phyloP scores from a whole-genome alignment of 2,888 invertebrate genomes.

The Rhagophthalmus giganteus region DNA sequence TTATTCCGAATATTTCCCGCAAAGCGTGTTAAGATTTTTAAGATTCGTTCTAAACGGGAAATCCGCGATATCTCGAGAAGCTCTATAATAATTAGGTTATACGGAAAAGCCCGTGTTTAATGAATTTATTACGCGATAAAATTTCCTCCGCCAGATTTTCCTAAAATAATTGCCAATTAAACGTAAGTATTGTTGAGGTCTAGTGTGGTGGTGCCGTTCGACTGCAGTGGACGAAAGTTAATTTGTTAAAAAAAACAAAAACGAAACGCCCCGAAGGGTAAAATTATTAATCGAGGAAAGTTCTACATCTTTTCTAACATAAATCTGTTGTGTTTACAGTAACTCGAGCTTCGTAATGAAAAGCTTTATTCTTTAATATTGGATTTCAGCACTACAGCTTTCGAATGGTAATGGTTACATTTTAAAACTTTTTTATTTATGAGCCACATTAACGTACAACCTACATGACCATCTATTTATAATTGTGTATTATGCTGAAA shows the following conservation, averaged over 20 bases:
- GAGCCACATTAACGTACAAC: not conserved
- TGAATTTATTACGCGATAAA: constrained; percentile 40
- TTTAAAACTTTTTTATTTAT: not conserved
- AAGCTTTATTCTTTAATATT: too few relatives aligned
- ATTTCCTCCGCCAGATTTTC: constrained; percentile 46
- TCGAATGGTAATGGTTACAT: not conserved
- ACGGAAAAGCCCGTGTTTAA: constrained; percentile 24
- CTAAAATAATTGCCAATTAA: constrained; percentile 51
- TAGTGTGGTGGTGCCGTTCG: constrained; percentile 17
- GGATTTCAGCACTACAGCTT: too few relatives aligned
- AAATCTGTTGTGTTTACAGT: not conserved
- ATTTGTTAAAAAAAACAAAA: too few relatives aligned
- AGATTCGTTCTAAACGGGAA: constrained; percentile 22
- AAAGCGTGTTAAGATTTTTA: constrained; percentile 30
- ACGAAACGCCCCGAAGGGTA: too few relatives aligned
- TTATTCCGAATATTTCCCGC: constrained; percentile 43
- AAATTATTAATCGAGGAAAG: too few relatives aligned
- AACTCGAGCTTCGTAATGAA: not conserved
- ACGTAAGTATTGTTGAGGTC: constrained; percentile 29
- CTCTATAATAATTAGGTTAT: constrained; percentile 24
- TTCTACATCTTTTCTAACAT: not conserved
- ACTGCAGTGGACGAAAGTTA: too few relatives aligned
- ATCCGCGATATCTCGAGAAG: constrained; percentile 20
- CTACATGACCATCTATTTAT: not conserved
- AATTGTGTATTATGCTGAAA: not conserved